A percentile compares a stretch with the other conserved stretches of the same genome.
Conservation (phyloP, 1,140 invertebrate genomes). For the Drosophila micromelanica region DNA sequence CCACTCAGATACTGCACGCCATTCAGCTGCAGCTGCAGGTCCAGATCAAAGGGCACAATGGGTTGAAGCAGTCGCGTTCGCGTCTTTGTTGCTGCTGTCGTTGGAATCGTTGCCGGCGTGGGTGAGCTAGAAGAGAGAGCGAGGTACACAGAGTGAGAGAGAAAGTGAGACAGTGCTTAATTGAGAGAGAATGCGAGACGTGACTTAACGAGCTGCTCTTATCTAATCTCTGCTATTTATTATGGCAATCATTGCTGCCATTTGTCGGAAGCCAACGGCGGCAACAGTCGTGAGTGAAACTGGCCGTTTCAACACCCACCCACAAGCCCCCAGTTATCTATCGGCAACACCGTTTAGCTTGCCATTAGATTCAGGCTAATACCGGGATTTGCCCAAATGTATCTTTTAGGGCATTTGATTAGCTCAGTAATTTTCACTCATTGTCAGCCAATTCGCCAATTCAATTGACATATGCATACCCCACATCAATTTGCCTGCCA, state of each 20-base stretch:
- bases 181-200: constrained; percentile 1
- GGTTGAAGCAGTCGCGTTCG: constrained; percentile 48
- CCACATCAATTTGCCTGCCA: constrained; percentile 28
- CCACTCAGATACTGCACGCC: constrained; percentile 55
- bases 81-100: constrained; percentile 19
- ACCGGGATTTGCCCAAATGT: constrained; percentile 13
- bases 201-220: constrained; percentile 43
- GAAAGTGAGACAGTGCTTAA: constrained; percentile 1
- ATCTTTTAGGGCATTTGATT: constrained; percentile 26
- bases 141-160: background rate
- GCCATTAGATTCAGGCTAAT: constrained; percentile 12
- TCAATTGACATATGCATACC: constrained; percentile 32
- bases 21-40: constrained; percentile 48
- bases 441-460: constrained; percentile 39
- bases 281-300: constrained; percentile 60
- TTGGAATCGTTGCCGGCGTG: constrained; percentile 46
- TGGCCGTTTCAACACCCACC: constrained; percentile 60
- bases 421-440: constrained; percentile 34
- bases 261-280: constrained; percentile 76
- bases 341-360: constrained; percentile 22
- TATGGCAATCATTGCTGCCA: constrained; percentile 50
- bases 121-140: constrained; percentile 37
- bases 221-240: constrained; percentile 51
- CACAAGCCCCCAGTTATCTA: constrained; percentile 11
- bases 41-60: constrained; percentile 71